Conservation (phyloP, 2,888 invertebrate species). For the Pollenia angustigena region DNA sequence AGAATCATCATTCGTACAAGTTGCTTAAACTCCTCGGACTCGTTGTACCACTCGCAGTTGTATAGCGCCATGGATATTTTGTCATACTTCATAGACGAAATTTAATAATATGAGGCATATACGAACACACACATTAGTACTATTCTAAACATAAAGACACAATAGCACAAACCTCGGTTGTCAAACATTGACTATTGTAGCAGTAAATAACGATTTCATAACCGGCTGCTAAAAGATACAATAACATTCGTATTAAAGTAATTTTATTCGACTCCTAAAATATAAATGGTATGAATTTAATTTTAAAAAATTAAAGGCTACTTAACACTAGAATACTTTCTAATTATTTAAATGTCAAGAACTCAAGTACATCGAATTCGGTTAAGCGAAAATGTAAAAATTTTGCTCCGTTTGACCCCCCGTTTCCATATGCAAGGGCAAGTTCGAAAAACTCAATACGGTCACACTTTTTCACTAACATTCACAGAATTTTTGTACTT, state of each 20-base stretch:
- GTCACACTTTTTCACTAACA: too few species aligned
- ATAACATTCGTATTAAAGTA: slow-evolving; percentile 78
- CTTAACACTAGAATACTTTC: too few species aligned
- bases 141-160: not conserved
- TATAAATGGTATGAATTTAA: not conserved
- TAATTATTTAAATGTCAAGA: too few species aligned
- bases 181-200: slow-evolving; percentile 79
- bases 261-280: slow-evolving; percentile 73
- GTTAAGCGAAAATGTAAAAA: too few species aligned
- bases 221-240: slow-evolving; percentile 78
- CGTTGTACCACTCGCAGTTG: slow-evolving; percentile 79
- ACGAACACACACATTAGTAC: too few species aligned
- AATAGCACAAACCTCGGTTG: slow-evolving; percentile 51
- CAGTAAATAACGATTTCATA: slow-evolving; percentile 80
- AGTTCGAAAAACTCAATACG: too few species aligned
- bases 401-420: too few species aligned
- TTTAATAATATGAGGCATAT: too few species aligned
- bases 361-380: too few species aligned
- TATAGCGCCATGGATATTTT: slow-evolving; percentile 78
- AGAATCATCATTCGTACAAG: slow-evolving; percentile 80
- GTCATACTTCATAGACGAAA: slow-evolving; percentile 74
- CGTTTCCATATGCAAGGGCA: too few species aligned
- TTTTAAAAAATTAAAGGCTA: too few species aligned
- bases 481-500: too few species aligned
- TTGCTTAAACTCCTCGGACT: slow-evolving; percentile 77